A percentile compares a stretch with the other conserved stretches of the same genome.
Conservation (phyloP, 2,797 vertebrate species). For the Oreochromis mossambicus region DNA sequence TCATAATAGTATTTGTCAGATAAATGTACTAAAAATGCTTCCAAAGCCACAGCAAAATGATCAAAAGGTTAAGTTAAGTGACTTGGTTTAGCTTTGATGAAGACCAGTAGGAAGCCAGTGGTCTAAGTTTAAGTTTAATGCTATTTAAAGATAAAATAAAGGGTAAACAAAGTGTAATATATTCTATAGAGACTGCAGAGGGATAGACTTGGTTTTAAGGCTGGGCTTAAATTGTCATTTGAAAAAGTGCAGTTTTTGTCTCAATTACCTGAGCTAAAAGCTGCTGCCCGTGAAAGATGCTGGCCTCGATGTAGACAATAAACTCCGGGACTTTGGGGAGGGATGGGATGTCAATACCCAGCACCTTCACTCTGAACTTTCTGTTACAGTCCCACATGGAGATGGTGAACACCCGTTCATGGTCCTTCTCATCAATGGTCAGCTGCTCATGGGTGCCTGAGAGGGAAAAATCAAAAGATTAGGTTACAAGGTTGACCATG, state of each 20-base stretch:
- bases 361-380: slow-evolving; percentile 92
- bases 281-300: slow-evolving; percentile 95
- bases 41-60: neutral
- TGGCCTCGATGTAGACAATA: slow-evolving; percentile 92
- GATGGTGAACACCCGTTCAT: slow-evolving; percentile 93
- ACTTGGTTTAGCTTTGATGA: neutral
- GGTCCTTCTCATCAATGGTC: slow-evolving; percentile 93
- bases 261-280: slow-evolving; percentile 82
- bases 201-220: neutral
- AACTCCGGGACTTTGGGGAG: slow-evolving; percentile 89
- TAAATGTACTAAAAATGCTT: neutral
- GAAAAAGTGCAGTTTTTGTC: neutral
- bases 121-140: neutral
- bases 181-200: neutral
- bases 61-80: neutral
- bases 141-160: neutral
- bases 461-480: neutral
- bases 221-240: neutral
- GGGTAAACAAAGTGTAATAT: neutral
- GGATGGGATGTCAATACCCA: slow-evolving; percentile 91
- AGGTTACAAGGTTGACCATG: neutral
- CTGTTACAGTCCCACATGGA: slow-evolving; percentile 97
- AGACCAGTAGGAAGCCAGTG: neutral
- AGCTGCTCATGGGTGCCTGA: slow-evolving; percentile 91
- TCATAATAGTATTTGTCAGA: neutral